A percentile compares a stretch with the other conserved stretches of the same genome.
Evolutionary conservation across 1,140 invertebrate genomes (phyloP).

Genomic region (Panulirus ornatus): DNA sequence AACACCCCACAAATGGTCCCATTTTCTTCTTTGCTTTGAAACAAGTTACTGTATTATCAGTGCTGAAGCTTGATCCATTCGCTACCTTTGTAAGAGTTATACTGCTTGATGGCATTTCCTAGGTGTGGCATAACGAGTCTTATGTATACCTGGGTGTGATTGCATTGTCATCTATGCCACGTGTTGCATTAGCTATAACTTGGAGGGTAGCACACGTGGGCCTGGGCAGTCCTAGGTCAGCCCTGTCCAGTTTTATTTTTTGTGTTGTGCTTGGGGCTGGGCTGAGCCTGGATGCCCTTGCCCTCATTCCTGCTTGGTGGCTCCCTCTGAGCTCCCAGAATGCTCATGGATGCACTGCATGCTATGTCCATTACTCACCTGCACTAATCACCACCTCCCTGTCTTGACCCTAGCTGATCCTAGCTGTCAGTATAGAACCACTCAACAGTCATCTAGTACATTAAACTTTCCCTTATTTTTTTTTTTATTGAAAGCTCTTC

Average conservation of each 20-base stretch:
- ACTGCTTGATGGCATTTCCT: not conserved
- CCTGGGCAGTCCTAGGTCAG: slow-evolving; percentile 45
- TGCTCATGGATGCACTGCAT: slow-evolving; percentile 49
- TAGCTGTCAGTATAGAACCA: slow-evolving; percentile 50
- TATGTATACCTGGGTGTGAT: slow-evolving; percentile 12
- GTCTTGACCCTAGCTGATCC: slow-evolving; percentile 53
- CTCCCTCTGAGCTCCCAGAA: not conserved
- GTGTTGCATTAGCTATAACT: slow-evolving; percentile 7
- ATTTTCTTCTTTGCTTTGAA: not conserved
- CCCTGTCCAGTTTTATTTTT: slow-evolving; percentile 40
- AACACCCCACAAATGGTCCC: slow-evolving; percentile 13
- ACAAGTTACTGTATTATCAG: not conserved
- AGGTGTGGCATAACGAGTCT: not conserved
- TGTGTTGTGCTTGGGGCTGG: slow-evolving; percentile 49
- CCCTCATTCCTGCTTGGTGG: slow-evolving; percentile 39
- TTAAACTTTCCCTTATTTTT: slow-evolving; percentile 7
- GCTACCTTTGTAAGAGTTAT: not conserved
- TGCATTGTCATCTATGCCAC: not conserved
- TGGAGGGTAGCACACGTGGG: slow-evolving; percentile 45
- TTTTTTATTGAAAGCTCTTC: slow-evolving; percentile 43
- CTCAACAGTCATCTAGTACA: slow-evolving; percentile 48
- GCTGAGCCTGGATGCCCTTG: slow-evolving; percentile 47
- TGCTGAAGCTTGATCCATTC: not conserved
- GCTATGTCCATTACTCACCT: slow-evolving; percentile 60
- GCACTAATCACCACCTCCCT: slow-evolving; percentile 51